These are phyloP conservation scores for Leucophenga varia DNA, from an alignment of 1,140 invertebrate species.

Conservation along the genomic window DNA sequence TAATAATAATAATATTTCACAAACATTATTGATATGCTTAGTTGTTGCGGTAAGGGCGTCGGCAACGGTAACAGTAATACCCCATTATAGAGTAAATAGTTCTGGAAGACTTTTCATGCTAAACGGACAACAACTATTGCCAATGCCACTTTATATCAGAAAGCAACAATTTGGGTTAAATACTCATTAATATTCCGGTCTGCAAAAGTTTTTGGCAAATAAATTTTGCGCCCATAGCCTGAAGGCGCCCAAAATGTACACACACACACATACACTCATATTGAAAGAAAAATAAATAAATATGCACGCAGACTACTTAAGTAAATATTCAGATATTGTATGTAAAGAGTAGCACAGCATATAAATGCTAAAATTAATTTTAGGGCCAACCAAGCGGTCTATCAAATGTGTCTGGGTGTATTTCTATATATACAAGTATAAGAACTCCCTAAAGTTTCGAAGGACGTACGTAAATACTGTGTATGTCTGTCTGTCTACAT, in stretches of 20 bases:
- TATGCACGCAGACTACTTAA: slow-evolving; percentile 36
- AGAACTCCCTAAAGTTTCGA: slow-evolving; percentile 34
- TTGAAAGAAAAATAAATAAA: slow-evolving; percentile 25
- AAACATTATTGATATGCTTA: too few species aligned
- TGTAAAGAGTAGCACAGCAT: too few species aligned
- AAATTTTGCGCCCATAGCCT: slow-evolving; percentile 45
- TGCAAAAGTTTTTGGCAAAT: slow-evolving; percentile 52
- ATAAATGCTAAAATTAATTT: slow-evolving; percentile 26
- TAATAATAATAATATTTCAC: too few species aligned
- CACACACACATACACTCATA: slow-evolving; percentile 10
- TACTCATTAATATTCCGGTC: slow-evolving; percentile 54
- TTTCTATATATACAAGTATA: neutral
- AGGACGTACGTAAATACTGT: slow-evolving; percentile 4
- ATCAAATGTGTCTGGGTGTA: slow-evolving; percentile 3
- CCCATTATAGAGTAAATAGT: too few species aligned
- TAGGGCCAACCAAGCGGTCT: slow-evolving; percentile 12
- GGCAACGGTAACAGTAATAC: too few species aligned
- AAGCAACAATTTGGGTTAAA: slow-evolving; percentile 54
- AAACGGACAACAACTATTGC: too few species aligned
- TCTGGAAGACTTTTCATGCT: too few species aligned
- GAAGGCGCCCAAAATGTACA: slow-evolving; percentile 25
- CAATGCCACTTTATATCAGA: slow-evolving; percentile 46
- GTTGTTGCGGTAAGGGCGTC: too few species aligned
- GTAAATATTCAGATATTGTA: too few species aligned
- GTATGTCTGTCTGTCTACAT: neutral